phyloP scores from a whole-genome alignment of 1,140 invertebrate species.

The Globodera ellingtonae region DNA sequence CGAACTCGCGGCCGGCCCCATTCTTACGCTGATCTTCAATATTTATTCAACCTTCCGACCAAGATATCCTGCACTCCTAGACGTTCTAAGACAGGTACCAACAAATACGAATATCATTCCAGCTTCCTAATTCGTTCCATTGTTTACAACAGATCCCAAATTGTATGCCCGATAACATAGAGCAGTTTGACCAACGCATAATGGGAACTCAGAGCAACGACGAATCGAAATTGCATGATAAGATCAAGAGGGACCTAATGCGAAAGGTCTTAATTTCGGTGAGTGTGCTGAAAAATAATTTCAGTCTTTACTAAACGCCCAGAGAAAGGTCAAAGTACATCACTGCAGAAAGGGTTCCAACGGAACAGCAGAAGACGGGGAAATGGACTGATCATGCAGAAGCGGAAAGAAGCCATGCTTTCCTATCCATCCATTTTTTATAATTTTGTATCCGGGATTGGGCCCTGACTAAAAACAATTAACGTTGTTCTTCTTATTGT shows the following conservation, averaged over 20 bases:
- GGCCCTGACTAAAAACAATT: not conserved
- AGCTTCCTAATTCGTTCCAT: slow-evolving; percentile 4
- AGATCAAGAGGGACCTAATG: slow-evolving; percentile 52
- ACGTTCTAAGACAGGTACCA: slow-evolving; percentile 35
- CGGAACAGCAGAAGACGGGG: not conserved
- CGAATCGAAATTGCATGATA: slow-evolving; percentile 43
- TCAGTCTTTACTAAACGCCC: not conserved
- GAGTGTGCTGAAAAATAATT: slow-evolving; percentile 5
- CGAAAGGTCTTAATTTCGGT: slow-evolving; percentile 49
- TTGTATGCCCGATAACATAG: slow-evolving; percentile 39
- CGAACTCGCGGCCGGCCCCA: slow-evolving; percentile 48
- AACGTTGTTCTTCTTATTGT: not conserved
- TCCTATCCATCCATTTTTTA: not conserved
- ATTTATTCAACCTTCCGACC: slow-evolving; percentile 50
- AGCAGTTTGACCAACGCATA: slow-evolving; percentile 46
- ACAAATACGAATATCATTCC: not conserved
- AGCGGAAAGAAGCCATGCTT: not conserved
- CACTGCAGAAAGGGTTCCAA: slow-evolving; percentile 2
- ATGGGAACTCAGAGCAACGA: slow-evolving; percentile 26
- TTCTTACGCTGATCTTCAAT: slow-evolving; percentile 47
- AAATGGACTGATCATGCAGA: slow-evolving; percentile 9
- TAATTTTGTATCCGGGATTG: not conserved
- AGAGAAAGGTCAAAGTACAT: slow-evolving; percentile 16
- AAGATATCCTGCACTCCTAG: slow-evolving; percentile 27
- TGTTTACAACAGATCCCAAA: slow-evolving; percentile 42